Percentiles rank a stretch among this genome's conserved stretches.
Evolutionary conservation across 2,113 vertebrate species (phyloP).

Genomic region (Rousettus leschenaultii): DNA sequence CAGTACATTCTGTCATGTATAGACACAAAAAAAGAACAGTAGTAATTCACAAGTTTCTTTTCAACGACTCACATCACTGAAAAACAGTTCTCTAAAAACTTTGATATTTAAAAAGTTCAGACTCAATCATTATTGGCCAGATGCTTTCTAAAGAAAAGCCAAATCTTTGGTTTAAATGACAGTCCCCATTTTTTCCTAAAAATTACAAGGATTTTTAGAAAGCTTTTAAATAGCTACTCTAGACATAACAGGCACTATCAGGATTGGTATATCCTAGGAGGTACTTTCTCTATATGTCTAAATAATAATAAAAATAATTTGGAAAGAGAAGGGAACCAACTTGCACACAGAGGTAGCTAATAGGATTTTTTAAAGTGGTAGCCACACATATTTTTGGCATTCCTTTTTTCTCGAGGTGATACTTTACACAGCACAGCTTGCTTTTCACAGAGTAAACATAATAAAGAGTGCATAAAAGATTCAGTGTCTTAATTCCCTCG

Average conservation of each 20-base stretch:
- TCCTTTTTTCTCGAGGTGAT: not conserved
- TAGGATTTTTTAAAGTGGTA: conserved; percentile 12
- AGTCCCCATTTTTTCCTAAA: not conserved
- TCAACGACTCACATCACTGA: not conserved
- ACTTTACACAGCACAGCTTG: not conserved
- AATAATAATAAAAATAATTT: conserved; percentile 29
- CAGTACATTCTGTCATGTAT: not conserved
- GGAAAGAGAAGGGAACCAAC: not conserved
- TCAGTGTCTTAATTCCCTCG: conserved; percentile 12
- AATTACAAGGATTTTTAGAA: conserved; percentile 28
- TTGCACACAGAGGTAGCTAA: not conserved
- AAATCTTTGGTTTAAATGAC: conserved; percentile 13
- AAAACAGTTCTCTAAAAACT: conserved; percentile 13
- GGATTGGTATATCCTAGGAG: not conserved
- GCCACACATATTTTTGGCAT: not conserved
- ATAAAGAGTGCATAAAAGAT: not conserved
- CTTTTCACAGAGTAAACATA: conserved; percentile 26
- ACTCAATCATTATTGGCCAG: conserved; percentile 31
- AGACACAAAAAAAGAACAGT: conserved; percentile 22
- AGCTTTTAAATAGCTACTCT: conserved; percentile 29
- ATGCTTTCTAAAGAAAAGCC: not conserved
- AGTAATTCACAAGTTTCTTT: conserved; percentile 38
- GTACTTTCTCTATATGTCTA: not conserved
- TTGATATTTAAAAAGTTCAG: conserved; percentile 51
- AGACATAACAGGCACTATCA: not conserved